Base-by-base conservation (phyloP, 1,140 invertebrate genomes). In the Ericerus pela region DNA sequence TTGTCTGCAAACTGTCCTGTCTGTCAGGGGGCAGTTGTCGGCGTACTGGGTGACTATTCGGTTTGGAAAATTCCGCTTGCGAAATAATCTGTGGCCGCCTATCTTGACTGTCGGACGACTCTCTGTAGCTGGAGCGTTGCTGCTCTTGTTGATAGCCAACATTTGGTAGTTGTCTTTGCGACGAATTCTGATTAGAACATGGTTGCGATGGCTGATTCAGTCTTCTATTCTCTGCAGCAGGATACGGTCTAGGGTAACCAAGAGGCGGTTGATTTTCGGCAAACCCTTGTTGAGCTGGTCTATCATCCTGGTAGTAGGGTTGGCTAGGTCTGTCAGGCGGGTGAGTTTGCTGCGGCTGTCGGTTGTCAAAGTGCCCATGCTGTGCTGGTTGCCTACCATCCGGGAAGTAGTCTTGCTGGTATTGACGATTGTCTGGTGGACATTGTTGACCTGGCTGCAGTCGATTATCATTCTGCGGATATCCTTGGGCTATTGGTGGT, bases 171-270 rank as follows among this genome's bases (percentile, higher is more conserved):
- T 38, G 41, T 24, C 36, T 3, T 22, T 18, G 20, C 20, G 41
- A 10, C 5, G 3, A 47, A 24, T 47, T 41, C 20, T 47, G 41
- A 47, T 47, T 47, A 3, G 41, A 5, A n/a, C 30, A 33, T 14
- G 16, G 12, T 47, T 47, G 37, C 6, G 37, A 8, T 8, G 41
- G 41, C 16, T 47, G 41, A 18, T 18, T 18, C 41, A 47, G 41
- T 47, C 41, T 47, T 47, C 41, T 47, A 16, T 18, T 47, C 4
- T 47, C n/a, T n/a, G n/a, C n/a, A n/a, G n/a, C n/a, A n/a, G n/a
- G n/a, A n/a, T n/a, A n/a, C n/a, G n/a, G n/a, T n/a, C n/a, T n/a
- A n/a, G n/a, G n/a, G n/a, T n/a, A n/a, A n/a, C n/a, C n/a, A n/a
- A n/a, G n/a, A n/a, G n/a, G n/a, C n/a, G n/a, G n/a, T n/a, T n/a